These are phyloP conservation scores for Ptilodon capucinus DNA, from an alignment of 2,888 invertebrate species.

Conservation along the genomic window DNA sequence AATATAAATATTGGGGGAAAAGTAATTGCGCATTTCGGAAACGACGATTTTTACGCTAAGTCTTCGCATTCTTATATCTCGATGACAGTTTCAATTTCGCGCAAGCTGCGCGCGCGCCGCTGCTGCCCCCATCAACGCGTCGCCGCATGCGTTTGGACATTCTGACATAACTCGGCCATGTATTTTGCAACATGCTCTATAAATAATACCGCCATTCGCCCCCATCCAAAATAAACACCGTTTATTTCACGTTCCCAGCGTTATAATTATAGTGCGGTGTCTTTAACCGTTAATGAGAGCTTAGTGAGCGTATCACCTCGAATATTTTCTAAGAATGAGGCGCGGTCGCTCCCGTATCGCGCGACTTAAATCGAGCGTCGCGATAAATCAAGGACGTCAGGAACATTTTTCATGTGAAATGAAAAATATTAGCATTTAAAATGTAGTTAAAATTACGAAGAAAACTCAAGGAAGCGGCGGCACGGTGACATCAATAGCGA, in stretches of 20 bases:
- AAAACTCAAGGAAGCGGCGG: constrained; percentile 30
- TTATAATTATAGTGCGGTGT: constrained; percentile 72
- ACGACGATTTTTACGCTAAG: neutral
- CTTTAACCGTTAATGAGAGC: constrained; percentile 78
- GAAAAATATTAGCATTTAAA: constrained; percentile 23
- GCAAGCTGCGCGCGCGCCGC: constrained; percentile 11
- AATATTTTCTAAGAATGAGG: constrained; percentile 35
- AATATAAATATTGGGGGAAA: too few relatives aligned
- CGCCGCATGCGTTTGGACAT: constrained; percentile 40
- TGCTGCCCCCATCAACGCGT: constrained; percentile 26
- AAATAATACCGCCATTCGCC: constrained; percentile 64
- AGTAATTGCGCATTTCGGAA: neutral
- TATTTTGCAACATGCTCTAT: constrained; percentile 74
- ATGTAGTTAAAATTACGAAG: constrained; percentile 29
- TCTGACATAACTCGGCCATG: constrained; percentile 79
- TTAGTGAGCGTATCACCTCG: constrained; percentile 46
- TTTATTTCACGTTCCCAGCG: constrained; percentile 60
- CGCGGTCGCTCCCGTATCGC: constrained; percentile 30
- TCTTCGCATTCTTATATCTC: constrained; percentile 18
- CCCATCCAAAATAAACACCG: constrained; percentile 66
- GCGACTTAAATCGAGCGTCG: constrained; percentile 32
- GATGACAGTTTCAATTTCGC: constrained; percentile 42
- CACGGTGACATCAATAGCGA: constrained; percentile 44
- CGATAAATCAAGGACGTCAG: constrained; percentile 61
- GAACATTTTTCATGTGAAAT: constrained; percentile 39